Evolutionary conservation across 2,888 invertebrate genomes (phyloP).

Genomic region (Oligia fasciuncula): DNA sequence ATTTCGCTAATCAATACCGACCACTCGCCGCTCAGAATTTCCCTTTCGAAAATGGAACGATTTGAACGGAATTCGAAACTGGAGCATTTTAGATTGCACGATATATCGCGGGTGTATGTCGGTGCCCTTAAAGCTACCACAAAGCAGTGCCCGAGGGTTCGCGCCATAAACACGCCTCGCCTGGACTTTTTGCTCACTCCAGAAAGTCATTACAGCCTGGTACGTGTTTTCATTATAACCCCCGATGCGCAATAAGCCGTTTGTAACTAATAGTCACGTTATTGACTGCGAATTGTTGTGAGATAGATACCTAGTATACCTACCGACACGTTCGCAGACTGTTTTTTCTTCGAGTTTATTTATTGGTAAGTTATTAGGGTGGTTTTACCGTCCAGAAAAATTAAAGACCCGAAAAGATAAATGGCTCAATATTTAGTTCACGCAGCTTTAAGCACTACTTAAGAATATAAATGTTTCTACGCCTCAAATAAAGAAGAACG

Average conservation of each 20-base stretch:
- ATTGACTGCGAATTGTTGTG: conserved; percentile 54
- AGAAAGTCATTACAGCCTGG: conserved; percentile 75
- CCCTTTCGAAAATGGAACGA: conserved; percentile 41
- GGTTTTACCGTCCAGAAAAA: conserved; percentile 21
- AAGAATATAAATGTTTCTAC: conserved; percentile 10
- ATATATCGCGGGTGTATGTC: conserved; percentile 43
- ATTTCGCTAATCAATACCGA: conserved; percentile 43
- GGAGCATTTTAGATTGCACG: conserved; percentile 38
- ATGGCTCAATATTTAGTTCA: conserved; percentile 37
- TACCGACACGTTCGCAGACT: not conserved
- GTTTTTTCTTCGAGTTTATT: not conserved
- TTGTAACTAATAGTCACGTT: conserved; percentile 65
- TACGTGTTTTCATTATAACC: conserved; percentile 79
- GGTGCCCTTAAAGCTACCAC: conserved; percentile 56
- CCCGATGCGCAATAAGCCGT: conserved; percentile 47
- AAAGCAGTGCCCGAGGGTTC: conserved; percentile 64
- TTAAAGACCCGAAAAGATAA: conserved; percentile 13
- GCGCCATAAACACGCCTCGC: conserved; percentile 64
- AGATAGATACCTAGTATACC: not conserved
- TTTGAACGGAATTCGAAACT: conserved; percentile 44
- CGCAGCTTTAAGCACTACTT: not conserved
- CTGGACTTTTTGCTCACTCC: conserved; percentile 73
- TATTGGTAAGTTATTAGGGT: conserved; percentile 10
- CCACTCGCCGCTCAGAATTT: conserved; percentile 34
- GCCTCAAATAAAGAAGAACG: not conserved